A percentile compares a stretch with the other conserved stretches of the same genome.
Conservation (phyloP, 2,113 vertebrate genomes). For the Antechinus stuartii region DNA sequence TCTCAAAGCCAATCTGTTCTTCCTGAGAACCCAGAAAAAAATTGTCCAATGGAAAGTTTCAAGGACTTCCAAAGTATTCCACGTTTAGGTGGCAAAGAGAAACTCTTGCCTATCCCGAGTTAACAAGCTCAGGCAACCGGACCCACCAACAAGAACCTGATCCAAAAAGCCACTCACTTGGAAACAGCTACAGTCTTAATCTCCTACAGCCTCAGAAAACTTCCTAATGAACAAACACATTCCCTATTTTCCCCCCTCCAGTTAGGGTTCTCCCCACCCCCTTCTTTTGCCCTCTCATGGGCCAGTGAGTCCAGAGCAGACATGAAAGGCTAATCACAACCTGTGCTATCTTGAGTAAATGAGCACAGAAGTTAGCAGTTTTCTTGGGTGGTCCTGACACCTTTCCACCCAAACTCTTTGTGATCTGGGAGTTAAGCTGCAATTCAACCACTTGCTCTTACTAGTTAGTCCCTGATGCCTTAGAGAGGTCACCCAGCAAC, state of each 20-base stretch:
- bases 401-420: background rate
- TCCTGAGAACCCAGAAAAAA: background rate
- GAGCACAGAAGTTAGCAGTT: background rate
- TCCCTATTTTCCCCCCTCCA: background rate
- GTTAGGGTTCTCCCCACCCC: background rate
- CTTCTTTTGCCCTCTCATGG: conserved; percentile 25
- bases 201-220: background rate
- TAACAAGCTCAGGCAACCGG: background rate
- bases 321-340: background rate
- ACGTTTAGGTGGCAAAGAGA: background rate
- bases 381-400: background rate
- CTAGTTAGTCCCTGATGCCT: background rate
- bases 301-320: background rate
- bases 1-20: background rate
- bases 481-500: background rate
- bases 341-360: background rate
- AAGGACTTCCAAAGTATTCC: background rate
- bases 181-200: background rate
- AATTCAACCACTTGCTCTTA: background rate
- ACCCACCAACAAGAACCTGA: no score
- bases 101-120: background rate
- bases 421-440: background rate
- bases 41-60: background rate
- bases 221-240: background rate
- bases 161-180: background rate